Evolutionary conservation across 2,113 vertebrate species (phyloP).

Genomic region (Strigops habroptila): DNA sequence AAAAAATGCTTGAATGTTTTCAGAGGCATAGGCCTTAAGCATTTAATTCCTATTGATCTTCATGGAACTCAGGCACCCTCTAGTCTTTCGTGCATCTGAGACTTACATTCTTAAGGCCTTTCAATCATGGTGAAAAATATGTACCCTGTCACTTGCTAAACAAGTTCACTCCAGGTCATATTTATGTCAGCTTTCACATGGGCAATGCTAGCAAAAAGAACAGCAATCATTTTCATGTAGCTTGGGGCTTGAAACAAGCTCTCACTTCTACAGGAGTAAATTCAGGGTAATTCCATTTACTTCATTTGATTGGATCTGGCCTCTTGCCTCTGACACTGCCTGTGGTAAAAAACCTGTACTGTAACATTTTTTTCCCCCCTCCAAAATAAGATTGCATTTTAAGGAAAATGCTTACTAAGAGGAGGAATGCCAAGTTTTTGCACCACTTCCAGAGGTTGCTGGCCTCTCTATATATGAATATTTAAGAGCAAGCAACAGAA

Average conservation of each 20-base stretch:
- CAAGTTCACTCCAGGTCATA: conserved; percentile 22
- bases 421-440: neutral
- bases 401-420: conserved; percentile 5
- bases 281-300: conserved; percentile 42
- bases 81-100: neutral
- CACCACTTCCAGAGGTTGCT: neutral
- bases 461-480: neutral
- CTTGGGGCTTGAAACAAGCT: conserved; percentile 40
- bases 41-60: neutral
- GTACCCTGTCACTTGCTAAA: neutral
- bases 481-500: neutral
- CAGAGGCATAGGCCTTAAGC: neutral
- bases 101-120: neutral
- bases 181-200: conserved; percentile 38
- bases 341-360: neutral
- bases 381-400: neutral
- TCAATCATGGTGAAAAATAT: neutral
- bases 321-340: neutral
- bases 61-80: neutral
- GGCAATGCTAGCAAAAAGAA: conserved; percentile 10
- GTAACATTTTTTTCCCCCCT: neutral
- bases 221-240: conserved; percentile 34
- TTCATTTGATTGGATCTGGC: conserved; percentile 43
- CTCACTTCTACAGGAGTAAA: conserved; percentile 50
- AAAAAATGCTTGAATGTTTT: neutral